Conservation (phyloP, 2,113 vertebrate genomes). For the Paratilapia polleni region DNA sequence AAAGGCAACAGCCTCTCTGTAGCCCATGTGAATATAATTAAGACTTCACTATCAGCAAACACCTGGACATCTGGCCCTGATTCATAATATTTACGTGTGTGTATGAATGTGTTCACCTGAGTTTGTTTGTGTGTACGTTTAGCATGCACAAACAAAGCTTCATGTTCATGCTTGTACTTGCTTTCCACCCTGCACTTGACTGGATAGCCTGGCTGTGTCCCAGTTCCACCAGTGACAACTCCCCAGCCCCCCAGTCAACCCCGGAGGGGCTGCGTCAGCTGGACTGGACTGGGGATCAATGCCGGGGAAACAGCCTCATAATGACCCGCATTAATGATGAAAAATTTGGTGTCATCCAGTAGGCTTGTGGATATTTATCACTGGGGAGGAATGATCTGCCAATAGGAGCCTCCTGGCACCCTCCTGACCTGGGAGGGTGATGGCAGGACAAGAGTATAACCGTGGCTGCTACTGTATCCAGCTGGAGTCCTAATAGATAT, state of each 20-base stretch:
- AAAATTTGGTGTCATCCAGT: slow-evolving; percentile 92
- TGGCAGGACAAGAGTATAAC: slow-evolving; percentile 71
- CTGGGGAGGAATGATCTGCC: slow-evolving; percentile 79
- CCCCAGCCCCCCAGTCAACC: slow-evolving; percentile 67
- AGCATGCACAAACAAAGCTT: slow-evolving; percentile 37
- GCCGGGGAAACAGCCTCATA: slow-evolving; percentile 89
- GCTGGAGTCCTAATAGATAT: slow-evolving; percentile 69
- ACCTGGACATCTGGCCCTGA: slow-evolving; percentile 56
- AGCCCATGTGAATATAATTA: slow-evolving; percentile 53
- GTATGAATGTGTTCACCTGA: not conserved
- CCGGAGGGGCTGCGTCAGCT: slow-evolving; percentile 89
- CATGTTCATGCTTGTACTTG: slow-evolving; percentile 53
- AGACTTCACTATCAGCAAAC: slow-evolving; percentile 57
- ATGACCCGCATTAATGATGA: slow-evolving; percentile 98
- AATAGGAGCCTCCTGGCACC: slow-evolving; percentile 78
- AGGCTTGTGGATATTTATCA: slow-evolving; percentile 93
- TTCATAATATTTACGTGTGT: slow-evolving; percentile 14
- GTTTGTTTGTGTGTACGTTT: slow-evolving; percentile 25
- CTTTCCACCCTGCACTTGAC: slow-evolving; percentile 41
- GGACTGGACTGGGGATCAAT: slow-evolving; percentile 87
- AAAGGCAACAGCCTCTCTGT: slow-evolving; percentile 10
- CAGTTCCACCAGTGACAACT: slow-evolving; percentile 69
- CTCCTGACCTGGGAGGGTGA: slow-evolving; percentile 71
- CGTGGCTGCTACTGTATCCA: slow-evolving; percentile 62
- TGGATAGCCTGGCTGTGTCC: slow-evolving; percentile 45